Evolutionary conservation across 2,888 invertebrate species (phyloP).

Genomic region (Xanthorhoe designata): DNA sequence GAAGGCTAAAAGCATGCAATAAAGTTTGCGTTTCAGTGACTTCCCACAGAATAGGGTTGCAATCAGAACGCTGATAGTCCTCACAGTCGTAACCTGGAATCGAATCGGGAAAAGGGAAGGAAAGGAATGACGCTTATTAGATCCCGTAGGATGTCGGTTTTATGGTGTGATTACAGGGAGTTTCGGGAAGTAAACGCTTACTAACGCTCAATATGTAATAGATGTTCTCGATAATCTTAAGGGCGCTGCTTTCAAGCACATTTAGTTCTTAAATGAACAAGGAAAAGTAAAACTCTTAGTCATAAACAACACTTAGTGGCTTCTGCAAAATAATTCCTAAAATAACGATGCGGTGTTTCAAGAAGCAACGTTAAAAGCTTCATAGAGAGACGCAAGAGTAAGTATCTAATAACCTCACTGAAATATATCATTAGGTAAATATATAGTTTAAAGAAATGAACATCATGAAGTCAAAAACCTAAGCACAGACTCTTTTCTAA

Average conservation of each 20-base stretch:
- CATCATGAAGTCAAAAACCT: too few species aligned
- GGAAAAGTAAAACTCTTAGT: neutral
- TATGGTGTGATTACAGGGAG: slow-evolving; percentile 35
- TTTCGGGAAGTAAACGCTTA: slow-evolving; percentile 38
- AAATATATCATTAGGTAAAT: neutral
- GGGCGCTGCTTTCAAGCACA: neutral
- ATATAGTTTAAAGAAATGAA: too few species aligned
- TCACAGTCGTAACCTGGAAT: slow-evolving; percentile 71
- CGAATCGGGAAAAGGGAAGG: slow-evolving; percentile 31
- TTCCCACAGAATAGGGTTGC: slow-evolving; percentile 61
- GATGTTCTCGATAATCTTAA: neutral
- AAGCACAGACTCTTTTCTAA: slow-evolving; percentile 38
- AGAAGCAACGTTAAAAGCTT: neutral
- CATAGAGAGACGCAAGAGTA: neutral
- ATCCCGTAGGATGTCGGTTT: slow-evolving; percentile 37
- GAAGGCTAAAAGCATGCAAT: slow-evolving; percentile 3
- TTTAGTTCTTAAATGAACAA: neutral
- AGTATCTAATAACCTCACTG: neutral
- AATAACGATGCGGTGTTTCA: neutral
- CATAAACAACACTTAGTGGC: neutral
- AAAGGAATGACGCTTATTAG: slow-evolving; percentile 37
- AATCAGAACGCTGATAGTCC: slow-evolving; percentile 47
- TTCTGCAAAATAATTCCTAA: neutral
- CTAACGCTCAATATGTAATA: slow-evolving; percentile 20
- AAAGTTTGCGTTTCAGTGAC: slow-evolving; percentile 44